Evolutionary conservation across 1,140 invertebrate species (phyloP), one percentile per base, ranked within the genome.

Genomic region (Drosophila mayri): DNA sequence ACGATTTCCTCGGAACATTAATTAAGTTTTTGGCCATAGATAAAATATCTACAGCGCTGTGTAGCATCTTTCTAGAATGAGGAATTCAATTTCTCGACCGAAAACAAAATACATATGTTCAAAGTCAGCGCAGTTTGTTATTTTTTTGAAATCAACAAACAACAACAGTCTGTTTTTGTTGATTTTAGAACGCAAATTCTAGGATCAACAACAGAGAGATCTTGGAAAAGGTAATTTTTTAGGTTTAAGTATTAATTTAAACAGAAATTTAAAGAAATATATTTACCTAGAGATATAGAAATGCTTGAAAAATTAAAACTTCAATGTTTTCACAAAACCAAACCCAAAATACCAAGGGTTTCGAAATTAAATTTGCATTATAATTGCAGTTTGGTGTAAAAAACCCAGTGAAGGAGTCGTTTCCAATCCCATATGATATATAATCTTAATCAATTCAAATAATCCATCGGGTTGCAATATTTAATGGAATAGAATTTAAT

Each of bases 21-120:
- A 55, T 55, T 55, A 55, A 38, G 20, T 55, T 38, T 55, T 38
- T 55, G 52, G 52, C 52, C 52, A 25, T 1, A 54, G 50, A 54
- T 54, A 37, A 54, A 54, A 54, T 37, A 54, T 35, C 50, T 22
- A 54, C 20, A 25, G 10, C 20, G 32, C 14, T 55, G 52, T 25
- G 52, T n/a, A 38, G 22, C 52, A 55, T 55, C 52, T 55, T 55
- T 38, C 14, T 55, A 55, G 35, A 55, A 55, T 55, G 37, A 55
- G 35, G 35, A 55, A 38, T 55, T 55, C 52, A 20, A 55, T 55
- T 38, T 11, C 14, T 16, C 25, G 52, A 55, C 50, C 52, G 35
- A 55, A 55, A 55, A 55, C 52, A 54, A 54, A 54, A 54, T 54
- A 54, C 32, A 55, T 55, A n/a, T 55, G 52, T 55, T 55, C 35